phyloP scores from a whole-genome alignment of 2,113 vertebrate genomes.

The Hippopotamus amphibius region DNA sequence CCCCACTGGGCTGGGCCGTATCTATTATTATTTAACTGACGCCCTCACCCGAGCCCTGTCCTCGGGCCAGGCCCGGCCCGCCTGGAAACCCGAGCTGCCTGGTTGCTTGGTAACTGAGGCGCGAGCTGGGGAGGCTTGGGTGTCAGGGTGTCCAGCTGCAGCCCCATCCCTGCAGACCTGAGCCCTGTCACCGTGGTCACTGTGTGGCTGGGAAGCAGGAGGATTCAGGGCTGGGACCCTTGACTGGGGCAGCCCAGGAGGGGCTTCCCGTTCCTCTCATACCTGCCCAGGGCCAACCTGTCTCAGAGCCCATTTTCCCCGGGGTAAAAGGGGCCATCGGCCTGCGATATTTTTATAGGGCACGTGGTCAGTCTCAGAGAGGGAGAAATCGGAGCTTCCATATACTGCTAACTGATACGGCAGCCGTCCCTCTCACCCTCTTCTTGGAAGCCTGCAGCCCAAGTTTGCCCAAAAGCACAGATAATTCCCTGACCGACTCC shows the following conservation, averaged over 20 bases:
- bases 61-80: background rate
- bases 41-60: background rate
- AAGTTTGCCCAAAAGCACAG: background rate
- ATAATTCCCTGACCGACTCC: background rate
- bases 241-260: background rate
- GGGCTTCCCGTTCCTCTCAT: background rate
- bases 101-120: conserved; percentile 59
- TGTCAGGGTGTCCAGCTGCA: conserved; percentile 49
- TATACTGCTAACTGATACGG: conserved; percentile 11
- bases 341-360: conserved; percentile 49
- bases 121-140: conserved; percentile 28
- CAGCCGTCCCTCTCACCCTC: background rate
- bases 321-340: background rate
- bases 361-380: background rate
- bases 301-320: background rate
- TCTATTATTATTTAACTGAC: background rate
- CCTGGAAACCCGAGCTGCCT: conserved; percentile 58
- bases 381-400: conserved; percentile 53
- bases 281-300: background rate
- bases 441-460: conserved; percentile 46
- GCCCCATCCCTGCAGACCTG: background rate
- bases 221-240: background rate
- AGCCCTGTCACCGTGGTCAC: background rate
- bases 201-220: background rate
- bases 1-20: background rate